These are phyloP conservation scores for Dryomyza anilis DNA, from an alignment of 2,888 invertebrate species.

Conservation along the genomic window DNA sequence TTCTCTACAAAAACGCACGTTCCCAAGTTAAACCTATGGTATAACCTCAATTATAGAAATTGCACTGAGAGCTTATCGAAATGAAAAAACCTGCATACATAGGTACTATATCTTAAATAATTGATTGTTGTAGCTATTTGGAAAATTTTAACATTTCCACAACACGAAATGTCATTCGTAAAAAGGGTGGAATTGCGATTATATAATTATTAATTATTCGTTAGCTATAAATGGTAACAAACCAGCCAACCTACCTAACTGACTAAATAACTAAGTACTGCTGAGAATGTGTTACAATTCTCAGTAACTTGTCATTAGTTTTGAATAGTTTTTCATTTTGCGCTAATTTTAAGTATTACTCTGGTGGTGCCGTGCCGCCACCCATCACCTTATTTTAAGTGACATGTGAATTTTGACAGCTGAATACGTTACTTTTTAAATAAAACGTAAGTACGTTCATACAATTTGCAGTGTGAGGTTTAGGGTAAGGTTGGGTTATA, in stretches of 20 bases:
- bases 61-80: slow-evolving; percentile 1
- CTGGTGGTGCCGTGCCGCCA: slow-evolving; percentile 1
- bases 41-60: slow-evolving; percentile 1
- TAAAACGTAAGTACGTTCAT: no score
- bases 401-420: slow-evolving; percentile 41
- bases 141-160: neutral
- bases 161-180: neutral
- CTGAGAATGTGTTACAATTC: neutral
- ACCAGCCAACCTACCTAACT: no score
- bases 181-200: no score
- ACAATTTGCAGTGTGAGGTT: no score
- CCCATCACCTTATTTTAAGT: slow-evolving; percentile 12
- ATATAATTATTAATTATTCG: no score
- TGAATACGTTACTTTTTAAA: slow-evolving; percentile 31
- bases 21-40: no score
- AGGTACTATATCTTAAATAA: slow-evolving; percentile 7
- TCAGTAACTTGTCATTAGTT: neutral
- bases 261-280: no score
- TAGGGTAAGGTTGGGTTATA: no score
- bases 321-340: slow-evolving; percentile 13
- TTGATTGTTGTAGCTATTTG: slow-evolving; percentile 6
- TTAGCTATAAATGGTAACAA: no score
- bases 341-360: no score
- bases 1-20: neutral
- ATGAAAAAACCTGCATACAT: no score